phyloP scores from a whole-genome alignment of 2,888 invertebrate species.

The Callyntrura guangdongensis region DNA sequence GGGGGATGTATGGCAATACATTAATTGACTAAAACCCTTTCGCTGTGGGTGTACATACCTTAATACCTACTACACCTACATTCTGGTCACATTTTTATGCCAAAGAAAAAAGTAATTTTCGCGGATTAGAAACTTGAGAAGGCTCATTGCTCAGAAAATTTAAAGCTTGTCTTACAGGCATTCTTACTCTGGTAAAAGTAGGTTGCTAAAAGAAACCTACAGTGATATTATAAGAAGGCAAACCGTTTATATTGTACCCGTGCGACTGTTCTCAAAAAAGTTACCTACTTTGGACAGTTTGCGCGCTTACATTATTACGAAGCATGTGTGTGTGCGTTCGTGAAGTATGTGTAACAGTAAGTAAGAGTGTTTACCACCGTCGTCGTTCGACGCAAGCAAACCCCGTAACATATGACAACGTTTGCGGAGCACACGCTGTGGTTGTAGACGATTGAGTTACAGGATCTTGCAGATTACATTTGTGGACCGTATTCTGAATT shows the following conservation, averaged over 20 bases:
- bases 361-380: no score
- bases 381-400: not conserved
- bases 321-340: no score
- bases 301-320: no score
- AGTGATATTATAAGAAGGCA: no score
- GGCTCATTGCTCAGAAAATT: conserved; percentile 24
- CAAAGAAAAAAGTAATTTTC: conserved; percentile 38
- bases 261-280: no score
- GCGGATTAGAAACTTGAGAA: conserved; percentile 24
- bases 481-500: not conserved
- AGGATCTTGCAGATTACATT: not conserved
- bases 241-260: no score
- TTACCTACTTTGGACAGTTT: no score
- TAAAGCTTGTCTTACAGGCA: conserved; percentile 10
- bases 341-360: no score
- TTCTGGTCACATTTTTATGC: not conserved
- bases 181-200: not conserved
- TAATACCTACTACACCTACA: not conserved
- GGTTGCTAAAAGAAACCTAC: not conserved
- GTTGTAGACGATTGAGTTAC: not conserved
- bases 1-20: not conserved
- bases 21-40: not conserved
- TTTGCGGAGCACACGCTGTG: not conserved
- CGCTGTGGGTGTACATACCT: not conserved
- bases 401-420: conserved; percentile 17